Percentiles rank a stretch among this genome's conserved stretches.
Conservation (phyloP, 1,140 invertebrate species). For the Vanessa atalanta region DNA sequence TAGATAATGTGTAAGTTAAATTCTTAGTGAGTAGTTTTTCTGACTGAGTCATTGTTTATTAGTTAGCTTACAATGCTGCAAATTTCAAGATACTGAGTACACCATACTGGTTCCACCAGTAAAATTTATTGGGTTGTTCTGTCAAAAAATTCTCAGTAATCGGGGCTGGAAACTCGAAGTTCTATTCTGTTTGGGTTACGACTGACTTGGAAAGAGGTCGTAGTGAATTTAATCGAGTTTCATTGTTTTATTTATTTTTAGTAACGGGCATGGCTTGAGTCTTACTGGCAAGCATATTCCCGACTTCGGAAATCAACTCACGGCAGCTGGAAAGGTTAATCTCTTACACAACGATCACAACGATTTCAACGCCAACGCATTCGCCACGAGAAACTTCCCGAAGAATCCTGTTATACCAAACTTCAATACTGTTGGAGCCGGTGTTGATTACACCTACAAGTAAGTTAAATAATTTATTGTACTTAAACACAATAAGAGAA, state of each 20-base stretch:
- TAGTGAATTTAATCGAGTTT: too few species aligned
- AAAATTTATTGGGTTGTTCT: too few species aligned
- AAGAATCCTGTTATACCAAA: slow-evolving; percentile 46
- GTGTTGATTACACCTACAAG: slow-evolving; percentile 55
- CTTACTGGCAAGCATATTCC: slow-evolving; percentile 47
- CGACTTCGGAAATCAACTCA: slow-evolving; percentile 46
- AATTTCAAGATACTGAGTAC: too few species aligned
- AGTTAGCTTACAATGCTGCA: too few species aligned
- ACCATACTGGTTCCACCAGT: too few species aligned
- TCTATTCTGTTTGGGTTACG: too few species aligned
- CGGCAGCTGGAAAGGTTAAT: slow-evolving; percentile 50
- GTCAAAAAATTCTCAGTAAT: too few species aligned
- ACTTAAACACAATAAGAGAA: too few species aligned
- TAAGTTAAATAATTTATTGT: slow-evolving; percentile 31
- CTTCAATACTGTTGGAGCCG: slow-evolving; percentile 55
- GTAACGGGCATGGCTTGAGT: slow-evolving; percentile 48
- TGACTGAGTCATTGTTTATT: background rate
- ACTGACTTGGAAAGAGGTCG: too few species aligned
- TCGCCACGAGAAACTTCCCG: slow-evolving; percentile 52
- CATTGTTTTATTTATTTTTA: slow-evolving; percentile 25
- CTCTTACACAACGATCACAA: slow-evolving; percentile 56
- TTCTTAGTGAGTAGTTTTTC: background rate
- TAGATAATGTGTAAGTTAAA: slow-evolving; percentile 53
- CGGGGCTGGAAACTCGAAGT: too few species aligned
- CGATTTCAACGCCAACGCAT: slow-evolving; percentile 51